Conservation (phyloP, 23 tunicate species). For the Ciona savignyi region DNA sequence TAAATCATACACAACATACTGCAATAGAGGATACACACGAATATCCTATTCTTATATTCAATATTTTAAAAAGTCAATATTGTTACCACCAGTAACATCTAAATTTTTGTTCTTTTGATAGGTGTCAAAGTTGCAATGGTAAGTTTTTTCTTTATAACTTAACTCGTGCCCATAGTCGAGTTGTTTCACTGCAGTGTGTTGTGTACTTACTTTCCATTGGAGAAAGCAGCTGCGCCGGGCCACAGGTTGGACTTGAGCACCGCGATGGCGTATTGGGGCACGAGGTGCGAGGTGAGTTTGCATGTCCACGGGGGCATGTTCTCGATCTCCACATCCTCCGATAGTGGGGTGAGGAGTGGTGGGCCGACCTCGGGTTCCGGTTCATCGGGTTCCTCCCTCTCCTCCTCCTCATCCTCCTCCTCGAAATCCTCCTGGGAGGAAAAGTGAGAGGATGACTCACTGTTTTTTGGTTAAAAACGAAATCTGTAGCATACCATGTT, state of each 20-base stretch:
- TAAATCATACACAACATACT: no score
- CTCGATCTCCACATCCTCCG: constrained; percentile 91
- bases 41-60: no score
- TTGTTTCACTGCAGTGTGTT: no score
- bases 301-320: constrained; percentile 90
- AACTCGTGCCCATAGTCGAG: no score
- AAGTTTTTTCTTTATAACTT: no score
- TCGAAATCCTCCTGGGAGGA: constrained; percentile 78
- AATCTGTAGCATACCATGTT: no score
- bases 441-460: not conserved
- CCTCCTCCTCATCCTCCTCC: constrained; percentile 97
- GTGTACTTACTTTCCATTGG: constrained; percentile 81
- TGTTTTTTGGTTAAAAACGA: not conserved
- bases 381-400: constrained; percentile 88
- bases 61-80: no score
- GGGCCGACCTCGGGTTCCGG: constrained; percentile 97
- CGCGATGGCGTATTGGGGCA: constrained; percentile 92
- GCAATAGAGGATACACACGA: no score
- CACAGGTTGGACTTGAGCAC: constrained; percentile 84
- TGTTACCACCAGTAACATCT: no score
- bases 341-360: constrained; percentile 80
- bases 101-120: no score
- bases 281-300: constrained; percentile 60
- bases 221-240: constrained; percentile 92
- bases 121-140: no score